Percentiles rank a stretch among this genome's conserved stretches.
phyloP scores from a whole-genome alignment of 2,113 vertebrate species.

The Onychorhynchus coronatus region DNA sequence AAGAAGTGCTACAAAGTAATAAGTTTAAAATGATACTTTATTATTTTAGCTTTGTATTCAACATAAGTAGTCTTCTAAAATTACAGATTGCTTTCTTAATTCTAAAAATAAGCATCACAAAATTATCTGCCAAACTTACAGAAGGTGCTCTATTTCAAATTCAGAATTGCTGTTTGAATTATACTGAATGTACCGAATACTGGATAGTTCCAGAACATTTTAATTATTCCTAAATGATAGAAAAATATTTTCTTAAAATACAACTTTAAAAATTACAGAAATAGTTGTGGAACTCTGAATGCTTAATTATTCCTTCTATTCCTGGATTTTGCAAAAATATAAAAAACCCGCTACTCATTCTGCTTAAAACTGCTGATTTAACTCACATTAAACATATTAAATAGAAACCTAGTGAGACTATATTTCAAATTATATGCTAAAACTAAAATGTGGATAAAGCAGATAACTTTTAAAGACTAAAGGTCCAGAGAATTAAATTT shows the following conservation, averaged over 20 bases:
- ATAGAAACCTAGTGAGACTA: neutral
- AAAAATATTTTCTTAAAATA: conserved; percentile 29
- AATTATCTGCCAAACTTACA: neutral
- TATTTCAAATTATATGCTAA: neutral
- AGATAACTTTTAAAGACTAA: neutral
- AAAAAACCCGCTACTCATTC: neutral
- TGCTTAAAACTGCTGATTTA: neutral
- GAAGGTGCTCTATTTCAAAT: neutral
- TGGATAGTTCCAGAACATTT: conserved; percentile 12
- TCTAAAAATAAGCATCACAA: neutral
- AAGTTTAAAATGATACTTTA: neutral
- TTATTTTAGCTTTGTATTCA: neutral
- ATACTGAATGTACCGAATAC: neutral
- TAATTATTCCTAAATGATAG: neutral
- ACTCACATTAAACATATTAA: neutral
- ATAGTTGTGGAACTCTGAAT: neutral
- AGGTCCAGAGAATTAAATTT: neutral
- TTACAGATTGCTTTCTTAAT: neutral
- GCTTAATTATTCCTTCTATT: neutral
- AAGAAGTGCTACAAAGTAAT: neutral
- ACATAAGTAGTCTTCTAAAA: neutral
- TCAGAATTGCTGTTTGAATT: neutral
- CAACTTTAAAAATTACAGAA: neutral
- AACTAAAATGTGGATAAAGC: neutral
- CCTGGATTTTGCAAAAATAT: neutral